Evolutionary conservation across 1,140 invertebrate genomes (phyloP).

Genomic region (Lepidurus couesii): DNA sequence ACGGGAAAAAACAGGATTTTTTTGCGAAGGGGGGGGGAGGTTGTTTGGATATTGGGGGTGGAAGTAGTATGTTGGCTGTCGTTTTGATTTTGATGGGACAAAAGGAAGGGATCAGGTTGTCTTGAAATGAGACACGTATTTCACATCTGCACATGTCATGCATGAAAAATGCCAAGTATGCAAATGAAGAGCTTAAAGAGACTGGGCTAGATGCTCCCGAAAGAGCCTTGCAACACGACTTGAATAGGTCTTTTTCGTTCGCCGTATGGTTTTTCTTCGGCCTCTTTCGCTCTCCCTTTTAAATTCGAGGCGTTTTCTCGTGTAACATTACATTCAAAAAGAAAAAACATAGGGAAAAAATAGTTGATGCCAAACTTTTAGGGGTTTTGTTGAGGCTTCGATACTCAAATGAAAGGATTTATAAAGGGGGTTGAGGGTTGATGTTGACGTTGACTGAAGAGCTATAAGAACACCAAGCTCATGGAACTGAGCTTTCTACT

Average conservation of each 20-base stretch:
- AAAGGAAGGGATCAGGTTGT: not conserved
- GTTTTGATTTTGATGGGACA: conserved; percentile 19
- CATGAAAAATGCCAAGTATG: conserved; percentile 12
- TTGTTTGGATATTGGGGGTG: not conserved
- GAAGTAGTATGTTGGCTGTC: not conserved
- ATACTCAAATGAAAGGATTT: not conserved
- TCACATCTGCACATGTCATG: conserved; percentile 21
- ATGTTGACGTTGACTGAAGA: conserved; percentile 18
- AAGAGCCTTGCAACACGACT: not conserved
- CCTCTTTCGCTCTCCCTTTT: not conserved
- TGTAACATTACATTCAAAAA: conserved; percentile 1
- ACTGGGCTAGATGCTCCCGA: not conserved
- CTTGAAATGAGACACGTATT: conserved; percentile 15
- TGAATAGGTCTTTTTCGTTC: not conserved
- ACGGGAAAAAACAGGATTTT: too few relatives aligned
- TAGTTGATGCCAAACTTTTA: not conserved
- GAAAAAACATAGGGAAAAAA: not conserved
- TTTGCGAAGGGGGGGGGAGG: too few relatives aligned
- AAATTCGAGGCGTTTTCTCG: not conserved
- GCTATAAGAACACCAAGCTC: not conserved
- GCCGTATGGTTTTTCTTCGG: not conserved
- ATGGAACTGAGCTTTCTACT: not conserved
- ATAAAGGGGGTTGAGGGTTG: not conserved
- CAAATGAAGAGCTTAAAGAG: conserved; percentile 1
- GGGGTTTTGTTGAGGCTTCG: not conserved